These are phyloP conservation scores for Acrocyrtus sp. DNA, from an alignment of 2,888 invertebrate species.

Conservation along the genomic window DNA sequence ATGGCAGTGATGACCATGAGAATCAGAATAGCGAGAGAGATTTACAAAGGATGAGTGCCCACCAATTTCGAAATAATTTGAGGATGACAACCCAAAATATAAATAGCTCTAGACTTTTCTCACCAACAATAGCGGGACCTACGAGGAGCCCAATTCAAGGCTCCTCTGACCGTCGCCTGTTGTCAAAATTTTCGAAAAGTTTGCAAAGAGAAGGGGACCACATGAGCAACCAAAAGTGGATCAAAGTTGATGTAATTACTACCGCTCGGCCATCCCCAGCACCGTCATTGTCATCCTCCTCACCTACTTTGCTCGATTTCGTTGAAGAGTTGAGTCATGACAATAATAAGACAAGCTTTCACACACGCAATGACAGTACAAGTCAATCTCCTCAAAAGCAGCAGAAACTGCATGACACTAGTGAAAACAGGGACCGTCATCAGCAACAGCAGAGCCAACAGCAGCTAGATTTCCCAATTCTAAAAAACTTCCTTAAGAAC, in stretches of 20 bases:
- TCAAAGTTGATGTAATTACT: slow-evolving; percentile 63
- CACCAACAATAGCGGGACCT: slow-evolving; percentile 2
- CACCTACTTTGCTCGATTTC: slow-evolving; percentile 54
- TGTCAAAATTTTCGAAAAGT: slow-evolving; percentile 52
- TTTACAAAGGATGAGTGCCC: slow-evolving; percentile 21
- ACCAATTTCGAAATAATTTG: slow-evolving; percentile 20
- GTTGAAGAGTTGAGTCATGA: slow-evolving; percentile 28
- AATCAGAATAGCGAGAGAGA: slow-evolving; percentile 9
- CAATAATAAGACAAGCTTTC: slow-evolving; percentile 30
- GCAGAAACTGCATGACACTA: slow-evolving; percentile 27
- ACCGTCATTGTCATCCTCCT: slow-evolving; percentile 37
- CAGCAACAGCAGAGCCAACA: slow-evolving; percentile 35
- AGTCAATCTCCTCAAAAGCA: slow-evolving; percentile 2
- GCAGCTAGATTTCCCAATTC: slow-evolving; percentile 62
- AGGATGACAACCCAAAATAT: neutral
- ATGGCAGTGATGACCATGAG: neutral
- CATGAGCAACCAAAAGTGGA: slow-evolving; percentile 60
- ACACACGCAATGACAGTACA: slow-evolving; percentile 28
- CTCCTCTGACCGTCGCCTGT: slow-evolving; percentile 38
- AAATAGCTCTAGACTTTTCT: too few species aligned
- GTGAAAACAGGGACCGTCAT: slow-evolving; percentile 19
- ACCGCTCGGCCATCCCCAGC: slow-evolving; percentile 40
- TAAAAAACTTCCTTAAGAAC: slow-evolving; percentile 63
- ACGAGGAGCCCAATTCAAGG: slow-evolving; percentile 1
- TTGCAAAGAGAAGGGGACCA: slow-evolving; percentile 32